phyloP scores from a whole-genome alignment of 2,797 vertebrate genomes.

The Xiphorhynchus erythropygius region DNA sequence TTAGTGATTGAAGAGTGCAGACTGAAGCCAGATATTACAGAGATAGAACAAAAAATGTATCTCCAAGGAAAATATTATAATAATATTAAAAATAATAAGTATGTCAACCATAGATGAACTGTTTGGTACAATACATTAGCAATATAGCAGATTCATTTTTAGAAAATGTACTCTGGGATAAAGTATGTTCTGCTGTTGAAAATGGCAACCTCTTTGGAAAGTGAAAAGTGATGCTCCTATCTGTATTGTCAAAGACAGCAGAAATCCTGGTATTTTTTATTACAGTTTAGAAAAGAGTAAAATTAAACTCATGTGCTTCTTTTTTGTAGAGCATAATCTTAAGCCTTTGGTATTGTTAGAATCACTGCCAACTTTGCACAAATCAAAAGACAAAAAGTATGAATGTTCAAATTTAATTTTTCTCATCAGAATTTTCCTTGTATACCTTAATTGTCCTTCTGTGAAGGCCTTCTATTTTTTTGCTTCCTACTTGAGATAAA shows the following conservation, averaged over 20 bases:
- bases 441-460: not conserved
- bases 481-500: not conserved
- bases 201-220: not conserved
- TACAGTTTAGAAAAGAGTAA: not conserved
- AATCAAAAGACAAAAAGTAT: not conserved
- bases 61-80: not conserved
- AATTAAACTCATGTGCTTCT: not conserved
- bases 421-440: not conserved
- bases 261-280: not conserved
- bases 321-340: not conserved
- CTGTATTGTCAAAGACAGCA: not conserved
- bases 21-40: not conserved
- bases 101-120: not conserved
- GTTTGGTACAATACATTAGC: not conserved
- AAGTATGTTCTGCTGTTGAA: not conserved
- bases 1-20: not conserved
- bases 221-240: not conserved
- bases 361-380: not conserved
- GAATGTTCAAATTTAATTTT: not conserved
- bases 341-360: not conserved
- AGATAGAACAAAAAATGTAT: not conserved
- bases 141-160: not conserved
- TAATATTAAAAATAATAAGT: not conserved
- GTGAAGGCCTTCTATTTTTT: not conserved
- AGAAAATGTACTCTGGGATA: not conserved